Conservation (phyloP, 2,888 invertebrate genomes). For the Hirtodrosophila alboralis region DNA sequence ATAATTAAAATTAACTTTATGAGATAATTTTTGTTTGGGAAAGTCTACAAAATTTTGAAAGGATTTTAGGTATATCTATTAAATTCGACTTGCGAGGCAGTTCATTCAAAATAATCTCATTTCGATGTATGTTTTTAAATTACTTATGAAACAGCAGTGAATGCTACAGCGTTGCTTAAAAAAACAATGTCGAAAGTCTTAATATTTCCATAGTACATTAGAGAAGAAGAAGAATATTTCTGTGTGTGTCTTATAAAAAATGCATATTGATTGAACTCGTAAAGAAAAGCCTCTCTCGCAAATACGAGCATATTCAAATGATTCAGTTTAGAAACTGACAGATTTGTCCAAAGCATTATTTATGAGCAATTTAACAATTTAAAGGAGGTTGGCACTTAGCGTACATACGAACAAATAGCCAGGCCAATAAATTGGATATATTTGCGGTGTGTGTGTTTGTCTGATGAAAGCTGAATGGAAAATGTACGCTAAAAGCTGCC, state of each 20-base stretch:
- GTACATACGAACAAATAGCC: slow-evolving; percentile 14
- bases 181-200: no score
- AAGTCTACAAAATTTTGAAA: no score
- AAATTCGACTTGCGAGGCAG: no score
- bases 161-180: no score
- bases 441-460: slow-evolving; percentile 43
- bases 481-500: slow-evolving; percentile 50
- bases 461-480: slow-evolving; percentile 31
- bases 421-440: slow-evolving; percentile 54
- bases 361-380: slow-evolving; percentile 48
- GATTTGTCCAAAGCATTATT: slow-evolving; percentile 43
- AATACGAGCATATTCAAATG: slow-evolving; percentile 14
- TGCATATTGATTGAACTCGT: slow-evolving; percentile 53
- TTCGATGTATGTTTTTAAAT: no score
- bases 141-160: no score
- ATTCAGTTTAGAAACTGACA: slow-evolving; percentile 39
- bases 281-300: slow-evolving; percentile 29
- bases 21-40: no score
- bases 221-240: slow-evolving; percentile 9
- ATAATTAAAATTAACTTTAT: no score
- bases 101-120: no score
- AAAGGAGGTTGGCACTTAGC: slow-evolving; percentile 40
- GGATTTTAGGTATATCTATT: no score
- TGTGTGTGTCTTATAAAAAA: no score
- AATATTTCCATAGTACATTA: no score